Conservation (phyloP, 2,888 invertebrate species). For the Eupelmus urozonus region DNA sequence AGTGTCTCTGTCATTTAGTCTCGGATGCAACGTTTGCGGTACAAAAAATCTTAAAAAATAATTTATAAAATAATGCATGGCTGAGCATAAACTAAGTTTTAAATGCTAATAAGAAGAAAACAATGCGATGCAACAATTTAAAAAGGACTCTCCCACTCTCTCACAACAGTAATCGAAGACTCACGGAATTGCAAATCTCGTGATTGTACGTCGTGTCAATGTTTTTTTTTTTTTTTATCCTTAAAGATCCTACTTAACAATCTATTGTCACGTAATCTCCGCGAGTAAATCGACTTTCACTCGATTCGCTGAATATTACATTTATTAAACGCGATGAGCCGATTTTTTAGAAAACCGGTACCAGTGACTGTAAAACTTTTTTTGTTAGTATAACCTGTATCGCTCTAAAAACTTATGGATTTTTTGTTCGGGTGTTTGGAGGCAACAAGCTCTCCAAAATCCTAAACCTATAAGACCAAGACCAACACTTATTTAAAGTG, state of each 20-base stretch:
- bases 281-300: slow-evolving; percentile 25
- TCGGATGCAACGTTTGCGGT: slow-evolving; percentile 33
- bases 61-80: slow-evolving; percentile 49
- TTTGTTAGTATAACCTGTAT: slow-evolving; percentile 52
- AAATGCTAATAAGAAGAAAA: slow-evolving; percentile 36
- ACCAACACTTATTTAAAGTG: slow-evolving; percentile 28
- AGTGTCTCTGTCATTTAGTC: slow-evolving; percentile 28
- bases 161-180: slow-evolving; percentile 46
- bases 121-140: slow-evolving; percentile 47
- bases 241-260: slow-evolving; percentile 53
- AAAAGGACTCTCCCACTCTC: slow-evolving; percentile 35
- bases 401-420: slow-evolving; percentile 53
- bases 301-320: slow-evolving; percentile 42
- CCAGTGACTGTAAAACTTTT: slow-evolving; percentile 42
- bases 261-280: slow-evolving; percentile 51
- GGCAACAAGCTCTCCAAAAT: slow-evolving; percentile 35
- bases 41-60: slow-evolving; percentile 47
- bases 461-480: slow-evolving; percentile 51
- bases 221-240: slow-evolving; percentile 24
- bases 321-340: slow-evolving; percentile 33
- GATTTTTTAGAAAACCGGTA: slow-evolving; percentile 15
- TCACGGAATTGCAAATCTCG: slow-evolving; percentile 54
- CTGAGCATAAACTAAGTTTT: slow-evolving; percentile 36
- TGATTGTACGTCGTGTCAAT: slow-evolving; percentile 54
- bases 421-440: slow-evolving; percentile 29